These are phyloP conservation scores for Globodera ellingtonae DNA, from an alignment of 1,140 invertebrate species.

Conservation along the genomic window DNA sequence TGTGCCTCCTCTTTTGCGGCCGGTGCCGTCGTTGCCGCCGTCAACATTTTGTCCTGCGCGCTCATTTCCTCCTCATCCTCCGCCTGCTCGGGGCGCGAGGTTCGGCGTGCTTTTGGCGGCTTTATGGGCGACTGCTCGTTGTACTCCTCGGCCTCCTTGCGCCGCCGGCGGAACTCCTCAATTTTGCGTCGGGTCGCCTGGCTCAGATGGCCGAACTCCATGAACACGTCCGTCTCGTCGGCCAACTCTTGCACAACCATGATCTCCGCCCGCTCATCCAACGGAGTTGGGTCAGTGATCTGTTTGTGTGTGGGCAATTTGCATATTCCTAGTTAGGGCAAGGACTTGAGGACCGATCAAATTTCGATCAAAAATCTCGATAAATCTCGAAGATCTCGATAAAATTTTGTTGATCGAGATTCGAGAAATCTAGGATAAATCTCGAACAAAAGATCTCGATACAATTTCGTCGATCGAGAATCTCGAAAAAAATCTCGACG, in stretches of 20 bases:
- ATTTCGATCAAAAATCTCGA: too few relatives aligned
- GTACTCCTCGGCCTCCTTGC: constrained; percentile 65
- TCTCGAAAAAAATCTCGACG: too few relatives aligned
- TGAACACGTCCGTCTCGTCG: constrained; percentile 65
- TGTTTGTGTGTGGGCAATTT: constrained; percentile 15
- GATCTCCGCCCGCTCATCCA: constrained; percentile 63
- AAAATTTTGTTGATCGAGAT: too few relatives aligned
- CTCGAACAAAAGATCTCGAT: too few relatives aligned
- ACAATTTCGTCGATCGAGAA: too few relatives aligned
- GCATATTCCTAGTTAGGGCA: too few relatives aligned
- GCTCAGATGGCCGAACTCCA: constrained; percentile 65
- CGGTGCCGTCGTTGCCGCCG: constrained; percentile 29
- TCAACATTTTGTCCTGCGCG: constrained; percentile 56
- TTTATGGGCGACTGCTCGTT: constrained; percentile 65
- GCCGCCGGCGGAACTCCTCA: constrained; percentile 58
- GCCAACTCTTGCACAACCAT: constrained; percentile 65
- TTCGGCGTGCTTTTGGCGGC: constrained; percentile 56
- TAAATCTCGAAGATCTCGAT: too few relatives aligned
- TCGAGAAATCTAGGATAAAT: too few relatives aligned
- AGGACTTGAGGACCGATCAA: too few relatives aligned
- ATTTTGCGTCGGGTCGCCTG: constrained; percentile 55
- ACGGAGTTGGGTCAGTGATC: constrained; percentile 62
- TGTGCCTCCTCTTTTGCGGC: neutral
- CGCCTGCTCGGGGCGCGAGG: neutral
- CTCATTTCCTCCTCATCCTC: constrained; percentile 52